Conservation (phyloP, 2,888 invertebrate genomes). For the Slavum lentiscoides region DNA sequence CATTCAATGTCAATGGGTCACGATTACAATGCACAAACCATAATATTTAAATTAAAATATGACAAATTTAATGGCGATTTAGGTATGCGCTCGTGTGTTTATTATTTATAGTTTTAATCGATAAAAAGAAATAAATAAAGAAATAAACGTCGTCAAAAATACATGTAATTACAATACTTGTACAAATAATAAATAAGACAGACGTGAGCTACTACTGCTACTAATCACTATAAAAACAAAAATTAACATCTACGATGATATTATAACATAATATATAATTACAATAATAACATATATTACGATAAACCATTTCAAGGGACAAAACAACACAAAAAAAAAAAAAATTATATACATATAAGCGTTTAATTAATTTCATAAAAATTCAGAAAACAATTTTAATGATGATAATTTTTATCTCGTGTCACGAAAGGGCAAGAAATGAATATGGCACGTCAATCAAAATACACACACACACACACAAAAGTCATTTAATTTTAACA, state of each 20-base stretch:
- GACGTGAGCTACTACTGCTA: background rate
- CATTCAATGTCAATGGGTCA: slow-evolving; percentile 42
- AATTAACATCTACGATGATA: background rate
- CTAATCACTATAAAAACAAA: background rate
- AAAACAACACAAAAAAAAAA: background rate
- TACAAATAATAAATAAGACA: background rate
- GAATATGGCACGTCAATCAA: background rate
- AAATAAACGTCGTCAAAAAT: background rate
- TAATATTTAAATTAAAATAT: slow-evolving; percentile 27
- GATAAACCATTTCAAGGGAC: background rate
- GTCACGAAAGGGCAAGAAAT: slow-evolving; percentile 9
- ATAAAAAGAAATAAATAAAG: background rate
- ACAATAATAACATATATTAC: background rate
- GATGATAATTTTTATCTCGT: slow-evolving; percentile 17
- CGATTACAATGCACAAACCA: slow-evolving; percentile 9
- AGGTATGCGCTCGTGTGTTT: background rate
- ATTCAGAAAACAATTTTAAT: slow-evolving; percentile 33
- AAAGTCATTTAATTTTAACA: background rate
- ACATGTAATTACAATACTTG: background rate
- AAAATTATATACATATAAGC: background rate
- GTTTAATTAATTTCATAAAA: slow-evolving; percentile 8
- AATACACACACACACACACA: background rate
- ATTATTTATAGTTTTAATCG: slow-evolving; percentile 10
- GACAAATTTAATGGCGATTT: slow-evolving; percentile 8
- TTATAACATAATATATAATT: background rate